phyloP scores from a whole-genome alignment of 2,888 invertebrate species.

The Leptopilina syphax region DNA sequence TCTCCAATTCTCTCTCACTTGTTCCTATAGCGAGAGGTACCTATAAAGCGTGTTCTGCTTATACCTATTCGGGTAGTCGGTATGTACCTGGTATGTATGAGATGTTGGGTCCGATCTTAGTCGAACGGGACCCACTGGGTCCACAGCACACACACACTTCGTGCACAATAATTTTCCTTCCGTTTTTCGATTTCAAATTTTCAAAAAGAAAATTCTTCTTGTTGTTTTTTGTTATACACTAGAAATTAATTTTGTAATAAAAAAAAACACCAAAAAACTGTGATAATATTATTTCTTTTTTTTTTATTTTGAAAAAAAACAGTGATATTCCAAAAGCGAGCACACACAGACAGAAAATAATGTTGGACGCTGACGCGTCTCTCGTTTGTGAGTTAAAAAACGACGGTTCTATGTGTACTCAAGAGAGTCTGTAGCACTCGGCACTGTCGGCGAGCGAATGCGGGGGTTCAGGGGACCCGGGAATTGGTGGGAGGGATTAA shows the following conservation, averaged over 20 bases:
- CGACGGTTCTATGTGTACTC: conserved; percentile 46
- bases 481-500: conserved; percentile 62
- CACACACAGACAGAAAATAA: conserved; percentile 5
- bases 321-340: background rate
- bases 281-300: too few relatives aligned
- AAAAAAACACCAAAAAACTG: background rate
- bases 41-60: conserved; percentile 30
- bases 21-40: background rate
- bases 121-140: background rate
- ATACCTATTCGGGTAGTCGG: conserved; percentile 30
- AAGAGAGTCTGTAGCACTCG: conserved; percentile 56
- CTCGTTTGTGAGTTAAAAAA: conserved; percentile 53
- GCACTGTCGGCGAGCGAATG: conserved; percentile 57
- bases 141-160: background rate
- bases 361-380: conserved; percentile 54
- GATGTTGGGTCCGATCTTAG: conserved; percentile 19
- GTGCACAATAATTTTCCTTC: background rate
- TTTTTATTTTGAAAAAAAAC: background rate
- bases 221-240: background rate
- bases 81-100: conserved; percentile 33
- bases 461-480: conserved; percentile 52
- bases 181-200: background rate
- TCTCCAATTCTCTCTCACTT: background rate
- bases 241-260: background rate
- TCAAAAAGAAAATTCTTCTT: background rate